phyloP scores from a whole-genome alignment of 1,140 invertebrate genomes.

The Euwallacea similis region DNA sequence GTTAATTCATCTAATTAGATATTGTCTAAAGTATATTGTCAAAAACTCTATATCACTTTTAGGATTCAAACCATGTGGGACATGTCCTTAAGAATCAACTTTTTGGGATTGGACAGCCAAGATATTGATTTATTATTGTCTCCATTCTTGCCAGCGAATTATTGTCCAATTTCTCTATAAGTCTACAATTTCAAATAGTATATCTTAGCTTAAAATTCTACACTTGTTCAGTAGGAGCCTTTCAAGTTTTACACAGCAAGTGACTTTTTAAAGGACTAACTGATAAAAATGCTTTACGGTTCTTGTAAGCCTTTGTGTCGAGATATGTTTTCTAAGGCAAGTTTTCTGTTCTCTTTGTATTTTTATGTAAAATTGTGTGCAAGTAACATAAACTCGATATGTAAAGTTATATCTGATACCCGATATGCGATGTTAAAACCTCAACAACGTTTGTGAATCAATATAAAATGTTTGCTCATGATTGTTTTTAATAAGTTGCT shows the following conservation, averaged over 20 bases:
- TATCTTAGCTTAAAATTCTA: too few species aligned
- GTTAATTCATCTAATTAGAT: conserved; percentile 14
- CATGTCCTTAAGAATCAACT: conserved; percentile 8
- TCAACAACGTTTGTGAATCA: neutral
- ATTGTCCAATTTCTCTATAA: neutral
- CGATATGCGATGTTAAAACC: neutral
- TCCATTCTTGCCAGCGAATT: neutral
- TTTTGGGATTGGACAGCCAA: neutral
- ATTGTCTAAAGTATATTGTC: conserved; percentile 38
- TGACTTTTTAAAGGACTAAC: too few species aligned
- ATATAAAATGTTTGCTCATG: neutral
- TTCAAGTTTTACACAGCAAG: too few species aligned
- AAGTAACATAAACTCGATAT: neutral
- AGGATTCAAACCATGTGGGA: conserved; percentile 16
- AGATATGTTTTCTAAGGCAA: conserved; percentile 2
- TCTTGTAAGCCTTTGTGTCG: neutral
- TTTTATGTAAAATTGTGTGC: too few species aligned
- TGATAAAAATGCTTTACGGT: too few species aligned
- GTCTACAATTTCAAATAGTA: too few species aligned
- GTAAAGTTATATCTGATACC: neutral
- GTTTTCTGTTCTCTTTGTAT: neutral
- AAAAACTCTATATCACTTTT: conserved; percentile 18
- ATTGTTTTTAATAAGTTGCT: neutral
- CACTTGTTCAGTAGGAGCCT: too few species aligned
- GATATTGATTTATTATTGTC: neutral